These are phyloP conservation scores for Phytoseiulus persimilis DNA, from an alignment of 2,888 invertebrate genomes.

Conservation along the genomic window DNA sequence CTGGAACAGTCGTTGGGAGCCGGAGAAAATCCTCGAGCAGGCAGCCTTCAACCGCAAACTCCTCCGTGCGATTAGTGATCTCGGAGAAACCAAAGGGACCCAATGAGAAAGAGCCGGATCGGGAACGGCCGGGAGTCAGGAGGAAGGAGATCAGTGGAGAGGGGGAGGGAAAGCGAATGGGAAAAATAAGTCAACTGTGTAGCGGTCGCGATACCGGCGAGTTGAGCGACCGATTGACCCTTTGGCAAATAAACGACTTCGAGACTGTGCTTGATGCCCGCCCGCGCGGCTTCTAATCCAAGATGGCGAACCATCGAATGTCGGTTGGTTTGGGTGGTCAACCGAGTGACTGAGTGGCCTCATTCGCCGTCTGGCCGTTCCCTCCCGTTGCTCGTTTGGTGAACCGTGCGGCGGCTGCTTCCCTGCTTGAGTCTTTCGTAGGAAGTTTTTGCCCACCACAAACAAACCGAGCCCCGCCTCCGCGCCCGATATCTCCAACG, in stretches of 20 bases:
- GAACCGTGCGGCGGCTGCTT: not conserved
- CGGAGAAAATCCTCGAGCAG: too few species aligned
- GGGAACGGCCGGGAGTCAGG: too few species aligned
- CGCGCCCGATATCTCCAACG: not conserved
- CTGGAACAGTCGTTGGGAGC: too few species aligned
- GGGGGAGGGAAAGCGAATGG: not conserved
- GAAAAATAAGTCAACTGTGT: not conserved
- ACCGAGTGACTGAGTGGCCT: not conserved
- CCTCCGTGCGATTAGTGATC: not conserved
- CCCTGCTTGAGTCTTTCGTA: not conserved
- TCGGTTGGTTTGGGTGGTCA: not conserved
- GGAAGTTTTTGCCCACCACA: not conserved
- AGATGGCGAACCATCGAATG: not conserved
- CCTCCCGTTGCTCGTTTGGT: not conserved
- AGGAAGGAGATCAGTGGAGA: too few species aligned
- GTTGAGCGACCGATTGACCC: not conserved
- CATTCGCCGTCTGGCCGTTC: not conserved
- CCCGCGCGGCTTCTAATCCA: not conserved
- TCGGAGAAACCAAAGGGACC: not conserved
- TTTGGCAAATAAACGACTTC: not conserved
- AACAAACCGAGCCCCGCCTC: not conserved
- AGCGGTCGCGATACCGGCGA: not conserved
- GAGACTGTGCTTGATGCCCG: not conserved
- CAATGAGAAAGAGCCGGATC: not conserved
- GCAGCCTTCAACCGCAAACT: not conserved